Conservation (phyloP, 1,140 invertebrate genomes). For the Cydia fagiglandana region DNA sequence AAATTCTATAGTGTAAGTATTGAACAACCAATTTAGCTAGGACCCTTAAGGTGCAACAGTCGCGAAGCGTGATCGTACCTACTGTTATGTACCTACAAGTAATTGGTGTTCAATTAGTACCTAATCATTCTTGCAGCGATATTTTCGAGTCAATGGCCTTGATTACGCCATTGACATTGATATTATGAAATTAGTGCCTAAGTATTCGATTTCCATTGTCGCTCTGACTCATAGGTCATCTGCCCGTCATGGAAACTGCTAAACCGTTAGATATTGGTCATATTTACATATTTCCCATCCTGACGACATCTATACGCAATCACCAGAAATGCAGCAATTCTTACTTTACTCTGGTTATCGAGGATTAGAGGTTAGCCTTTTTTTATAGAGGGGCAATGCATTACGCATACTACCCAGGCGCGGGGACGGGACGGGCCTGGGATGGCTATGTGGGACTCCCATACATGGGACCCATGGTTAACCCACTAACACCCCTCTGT, state of each 20-base stretch:
- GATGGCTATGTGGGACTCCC: no score
- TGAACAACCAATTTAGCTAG: no score
- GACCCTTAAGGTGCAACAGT: no score
- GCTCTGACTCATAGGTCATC: conserved; percentile 26
- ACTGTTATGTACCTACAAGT: no score
- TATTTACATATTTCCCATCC: conserved; percentile 9
- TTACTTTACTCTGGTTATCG: not conserved
- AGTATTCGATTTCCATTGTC: conserved; percentile 14
- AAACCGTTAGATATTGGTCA: conserved; percentile 25
- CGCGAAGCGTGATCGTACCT: no score
- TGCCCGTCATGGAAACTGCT: not conserved
- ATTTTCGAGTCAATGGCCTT: not conserved
- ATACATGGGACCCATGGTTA: no score
- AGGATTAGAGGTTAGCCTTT: not conserved
- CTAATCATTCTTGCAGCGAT: not conserved
- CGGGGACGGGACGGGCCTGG: no score
- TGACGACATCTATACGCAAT: conserved; percentile 20
- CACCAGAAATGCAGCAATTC: not conserved
- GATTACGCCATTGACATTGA: conserved; percentile 15
- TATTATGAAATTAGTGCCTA: conserved; percentile 17
- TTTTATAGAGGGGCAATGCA: no score
- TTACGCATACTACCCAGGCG: no score
- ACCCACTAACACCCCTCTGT: no score
- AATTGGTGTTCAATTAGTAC: not conserved
- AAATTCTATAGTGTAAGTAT: no score